Percentiles rank a stretch among this genome's conserved stretches.
These are phyloP conservation scores for Notodromas monacha DNA, from an alignment of 2,888 invertebrate genomes.

Conservation along the genomic window DNA sequence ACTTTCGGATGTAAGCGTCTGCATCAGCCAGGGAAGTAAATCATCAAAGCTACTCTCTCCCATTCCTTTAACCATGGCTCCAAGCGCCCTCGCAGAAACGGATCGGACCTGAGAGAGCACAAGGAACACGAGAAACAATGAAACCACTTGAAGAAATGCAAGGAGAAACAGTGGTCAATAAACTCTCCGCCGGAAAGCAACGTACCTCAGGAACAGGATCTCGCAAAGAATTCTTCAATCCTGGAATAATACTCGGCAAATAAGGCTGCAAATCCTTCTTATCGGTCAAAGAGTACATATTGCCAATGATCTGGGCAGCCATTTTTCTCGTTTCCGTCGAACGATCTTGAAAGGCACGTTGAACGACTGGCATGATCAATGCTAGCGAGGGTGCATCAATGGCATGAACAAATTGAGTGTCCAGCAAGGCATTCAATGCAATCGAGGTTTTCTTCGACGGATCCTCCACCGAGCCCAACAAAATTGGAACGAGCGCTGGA, in stretches of 20 bases:
- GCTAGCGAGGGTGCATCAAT: constrained; percentile 95
- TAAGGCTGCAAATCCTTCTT: constrained; percentile 93
- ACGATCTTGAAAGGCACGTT: constrained; percentile 83
- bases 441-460: constrained; percentile 74
- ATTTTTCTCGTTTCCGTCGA: constrained; percentile 93
- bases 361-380: constrained; percentile 94
- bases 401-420: constrained; percentile 92
- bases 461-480: constrained; percentile 70
- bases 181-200: too few relatives aligned
- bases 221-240: constrained; percentile 65
- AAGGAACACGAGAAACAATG: too few relatives aligned
- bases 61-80: constrained; percentile 91
- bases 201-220: constrained; percentile 83
- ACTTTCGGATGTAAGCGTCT: constrained; percentile 70
- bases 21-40: constrained; percentile 89
- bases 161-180: background rate
- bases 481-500: constrained; percentile 18
- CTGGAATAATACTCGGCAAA: constrained; percentile 77
- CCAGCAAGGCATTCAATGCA: constrained; percentile 67
- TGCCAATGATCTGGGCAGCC: constrained; percentile 97
- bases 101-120: constrained; percentile 61
- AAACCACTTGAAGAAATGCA: constrained; percentile 7
- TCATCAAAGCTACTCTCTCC: constrained; percentile 85
- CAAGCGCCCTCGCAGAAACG: constrained; percentile 76
- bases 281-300: constrained; percentile 95